Evolutionary conservation across 1,140 invertebrate species (phyloP).

Genomic region (Pseudomyrmex gracilis): DNA sequence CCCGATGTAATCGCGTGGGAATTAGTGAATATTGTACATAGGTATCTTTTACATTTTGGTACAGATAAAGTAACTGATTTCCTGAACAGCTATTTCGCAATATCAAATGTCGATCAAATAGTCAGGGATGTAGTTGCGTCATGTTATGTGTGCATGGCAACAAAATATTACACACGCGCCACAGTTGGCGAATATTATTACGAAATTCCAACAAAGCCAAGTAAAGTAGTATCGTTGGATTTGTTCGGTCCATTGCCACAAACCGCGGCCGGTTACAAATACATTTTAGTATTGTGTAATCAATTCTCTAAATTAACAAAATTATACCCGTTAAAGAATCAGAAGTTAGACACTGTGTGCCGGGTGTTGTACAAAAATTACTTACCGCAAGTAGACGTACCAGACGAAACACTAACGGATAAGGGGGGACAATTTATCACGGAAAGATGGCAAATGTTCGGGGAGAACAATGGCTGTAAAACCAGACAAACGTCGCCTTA

Average conservation of each 20-base stretch:
- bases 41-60: not conserved
- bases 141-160: not conserved
- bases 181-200: accelerated
- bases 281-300: not conserved
- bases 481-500: not conserved
- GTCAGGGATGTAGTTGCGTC: not conserved
- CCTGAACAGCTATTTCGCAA: not conserved
- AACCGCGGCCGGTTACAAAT: not conserved
- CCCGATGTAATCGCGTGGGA: not conserved
- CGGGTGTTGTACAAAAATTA: not conserved
- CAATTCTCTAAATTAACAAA: not conserved
- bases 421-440: not conserved
- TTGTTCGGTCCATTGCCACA: not conserved
- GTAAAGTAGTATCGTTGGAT: not conserved
- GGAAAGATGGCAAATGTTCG: not conserved
- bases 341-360: not conserved
- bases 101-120: not conserved
- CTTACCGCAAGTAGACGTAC: not conserved
- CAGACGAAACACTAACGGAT: not conserved
- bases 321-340: not conserved
- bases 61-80: not conserved
- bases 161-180: too few relatives aligned
- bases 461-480: accelerated
- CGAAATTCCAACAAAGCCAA: not conserved
- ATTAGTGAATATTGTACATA: not conserved